Percentiles rank a stretch among this genome's conserved stretches.
Conservation (phyloP, 1,140 invertebrate species). For the Aphis craccivora region DNA sequence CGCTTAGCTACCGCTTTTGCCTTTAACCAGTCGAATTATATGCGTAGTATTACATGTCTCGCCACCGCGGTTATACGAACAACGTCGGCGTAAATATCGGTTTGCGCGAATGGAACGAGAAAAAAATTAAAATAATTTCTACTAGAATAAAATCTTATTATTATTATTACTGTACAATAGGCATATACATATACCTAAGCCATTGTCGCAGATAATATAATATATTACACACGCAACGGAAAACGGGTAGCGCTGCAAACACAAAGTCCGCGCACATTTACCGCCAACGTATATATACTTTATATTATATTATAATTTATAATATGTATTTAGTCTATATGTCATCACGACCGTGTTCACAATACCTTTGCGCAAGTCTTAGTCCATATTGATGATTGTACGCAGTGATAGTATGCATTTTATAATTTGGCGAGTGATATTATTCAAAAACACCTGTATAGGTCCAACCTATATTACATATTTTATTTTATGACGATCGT, state of each 20-base stretch:
- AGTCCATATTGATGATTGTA: neutral
- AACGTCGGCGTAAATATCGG: neutral
- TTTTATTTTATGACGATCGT: neutral
- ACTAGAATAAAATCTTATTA: neutral
- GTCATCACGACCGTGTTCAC: constrained; percentile 19
- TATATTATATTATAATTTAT: neutral
- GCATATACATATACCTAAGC: neutral
- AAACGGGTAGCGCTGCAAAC: neutral
- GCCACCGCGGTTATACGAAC: neutral
- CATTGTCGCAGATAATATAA: constrained; percentile 7
- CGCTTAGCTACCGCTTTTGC: neutral
- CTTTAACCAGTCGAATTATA: neutral
- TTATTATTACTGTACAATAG: neutral
- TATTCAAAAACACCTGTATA: neutral
- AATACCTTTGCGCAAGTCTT: neutral
- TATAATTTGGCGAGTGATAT: neutral
- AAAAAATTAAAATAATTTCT: constrained; percentile 19
- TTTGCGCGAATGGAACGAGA: neutral
- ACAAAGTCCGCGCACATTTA: neutral
- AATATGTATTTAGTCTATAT: neutral
- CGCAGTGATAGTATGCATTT: neutral
- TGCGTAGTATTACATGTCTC: neutral
- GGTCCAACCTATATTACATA: too few relatives aligned
- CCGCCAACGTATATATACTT: neutral
- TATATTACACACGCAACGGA: neutral